A percentile compares a stretch with the other conserved stretches of the same genome.
These are phyloP conservation scores for Tiliacea citrago DNA, from an alignment of 2,888 invertebrate genomes.

Conservation along the genomic window DNA sequence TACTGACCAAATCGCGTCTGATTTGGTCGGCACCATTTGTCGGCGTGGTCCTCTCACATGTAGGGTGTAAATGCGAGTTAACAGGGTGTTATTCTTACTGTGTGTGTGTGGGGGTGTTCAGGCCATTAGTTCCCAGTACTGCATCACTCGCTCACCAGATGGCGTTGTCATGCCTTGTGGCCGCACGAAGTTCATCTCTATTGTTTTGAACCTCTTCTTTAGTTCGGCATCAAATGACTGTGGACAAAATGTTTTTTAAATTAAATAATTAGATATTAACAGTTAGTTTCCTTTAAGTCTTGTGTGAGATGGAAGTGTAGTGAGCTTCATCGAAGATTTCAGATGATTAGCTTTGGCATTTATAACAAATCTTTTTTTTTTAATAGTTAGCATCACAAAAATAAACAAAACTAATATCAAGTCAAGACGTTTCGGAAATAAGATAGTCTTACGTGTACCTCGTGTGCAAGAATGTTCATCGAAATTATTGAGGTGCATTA, in stretches of 20 bases:
- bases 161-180: conserved; percentile 92
- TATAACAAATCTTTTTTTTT: too few relatives aligned
- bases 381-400: too few relatives aligned
- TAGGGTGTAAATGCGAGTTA: conserved; percentile 60
- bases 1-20: conserved; percentile 27
- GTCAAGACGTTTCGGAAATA: too few relatives aligned
- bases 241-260: neutral
- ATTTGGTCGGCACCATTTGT: conserved; percentile 23
- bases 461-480: too few relatives aligned
- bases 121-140: conserved; percentile 92
- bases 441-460: too few relatives aligned
- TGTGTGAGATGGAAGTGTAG: too few relatives aligned
- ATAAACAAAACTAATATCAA: too few relatives aligned
- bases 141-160: conserved; percentile 92
- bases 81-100: conserved; percentile 39
- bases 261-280: neutral
- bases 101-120: conserved; percentile 67
- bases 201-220: conserved; percentile 93
- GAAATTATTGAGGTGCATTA: too few relatives aligned
- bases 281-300: too few relatives aligned
- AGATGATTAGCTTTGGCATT: too few relatives aligned
- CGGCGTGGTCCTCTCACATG: conserved; percentile 41
- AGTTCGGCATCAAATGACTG: conserved; percentile 95
- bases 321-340: too few relatives aligned
- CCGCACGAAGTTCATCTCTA: conserved; percentile 94